Percentiles rank a stretch among this genome's conserved stretches.
These are phyloP conservation scores for Limnephilus auricula DNA, from an alignment of 2,888 invertebrate species.

Conservation along the genomic window DNA sequence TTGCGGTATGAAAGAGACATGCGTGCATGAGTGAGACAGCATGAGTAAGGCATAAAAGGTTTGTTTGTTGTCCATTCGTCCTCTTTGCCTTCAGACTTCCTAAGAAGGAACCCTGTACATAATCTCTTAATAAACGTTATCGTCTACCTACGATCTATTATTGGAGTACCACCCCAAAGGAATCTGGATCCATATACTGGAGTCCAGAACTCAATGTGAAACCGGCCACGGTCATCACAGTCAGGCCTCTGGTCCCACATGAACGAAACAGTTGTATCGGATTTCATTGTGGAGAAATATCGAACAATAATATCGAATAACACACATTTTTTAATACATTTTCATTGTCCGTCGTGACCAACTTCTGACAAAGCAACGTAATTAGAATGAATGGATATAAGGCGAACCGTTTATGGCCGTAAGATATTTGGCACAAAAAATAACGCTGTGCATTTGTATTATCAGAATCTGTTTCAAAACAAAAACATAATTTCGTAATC, in stretches of 20 bases:
- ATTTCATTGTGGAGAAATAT: background rate
- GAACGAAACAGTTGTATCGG: background rate
- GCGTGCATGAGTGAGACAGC: too few species aligned
- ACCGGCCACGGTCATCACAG: too few species aligned
- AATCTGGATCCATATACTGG: too few species aligned
- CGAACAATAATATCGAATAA: background rate
- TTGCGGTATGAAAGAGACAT: too few species aligned
- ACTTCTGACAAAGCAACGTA: background rate
- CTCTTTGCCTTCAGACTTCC: too few species aligned
- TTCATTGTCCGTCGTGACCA: background rate
- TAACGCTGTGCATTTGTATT: background rate
- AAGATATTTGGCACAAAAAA: constrained; percentile 1
- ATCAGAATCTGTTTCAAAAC: background rate
- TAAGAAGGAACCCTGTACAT: too few species aligned
- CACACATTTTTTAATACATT: background rate
- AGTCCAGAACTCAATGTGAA: too few species aligned
- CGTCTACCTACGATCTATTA: too few species aligned
- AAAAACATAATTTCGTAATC: background rate
- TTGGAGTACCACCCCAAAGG: too few species aligned
- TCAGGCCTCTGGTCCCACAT: background rate
- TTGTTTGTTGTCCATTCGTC: too few species aligned
- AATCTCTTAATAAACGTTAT: too few species aligned
- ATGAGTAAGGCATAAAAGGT: too few species aligned
- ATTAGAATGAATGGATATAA: background rate
- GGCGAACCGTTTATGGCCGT: background rate